phyloP scores from a whole-genome alignment of 2,113 vertebrate species.

The Lagopus leucura region DNA sequence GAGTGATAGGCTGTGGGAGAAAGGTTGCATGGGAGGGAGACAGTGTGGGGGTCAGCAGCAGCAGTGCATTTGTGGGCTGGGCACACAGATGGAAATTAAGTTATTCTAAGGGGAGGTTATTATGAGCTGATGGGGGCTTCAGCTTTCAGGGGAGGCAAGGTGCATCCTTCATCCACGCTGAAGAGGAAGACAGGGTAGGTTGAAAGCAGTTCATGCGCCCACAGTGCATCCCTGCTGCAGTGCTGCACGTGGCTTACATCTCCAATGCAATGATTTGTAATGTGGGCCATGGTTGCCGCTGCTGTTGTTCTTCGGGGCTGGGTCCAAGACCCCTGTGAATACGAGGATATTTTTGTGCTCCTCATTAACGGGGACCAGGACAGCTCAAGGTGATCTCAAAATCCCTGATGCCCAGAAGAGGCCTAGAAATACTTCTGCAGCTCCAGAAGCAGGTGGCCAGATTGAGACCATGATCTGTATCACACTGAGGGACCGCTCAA shows the following conservation, averaged over 20 bases:
- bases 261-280: background rate
- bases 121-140: background rate
- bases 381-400: background rate
- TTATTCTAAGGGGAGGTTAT: background rate
- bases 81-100: background rate
- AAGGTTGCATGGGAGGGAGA: rapidly evolving
- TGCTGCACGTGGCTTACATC: background rate
- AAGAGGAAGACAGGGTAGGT: background rate
- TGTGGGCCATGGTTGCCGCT: background rate
- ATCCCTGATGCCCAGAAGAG: background rate
- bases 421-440: background rate
- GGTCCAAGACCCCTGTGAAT: background rate
- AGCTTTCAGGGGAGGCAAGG: background rate
- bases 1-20: background rate
- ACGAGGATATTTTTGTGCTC: background rate
- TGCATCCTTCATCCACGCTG: background rate
- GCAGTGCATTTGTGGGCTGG: background rate
- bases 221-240: background rate
- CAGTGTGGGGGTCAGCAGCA: background rate
- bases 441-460: background rate
- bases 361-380: background rate
- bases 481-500: background rate
- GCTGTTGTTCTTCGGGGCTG: background rate
- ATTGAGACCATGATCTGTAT: background rate
- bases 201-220: rapidly evolving